Evolutionary conservation across 2,888 invertebrate genomes (phyloP), one percentile per base, ranked within the genome.

Genomic region (Candidula unifasciata): DNA sequence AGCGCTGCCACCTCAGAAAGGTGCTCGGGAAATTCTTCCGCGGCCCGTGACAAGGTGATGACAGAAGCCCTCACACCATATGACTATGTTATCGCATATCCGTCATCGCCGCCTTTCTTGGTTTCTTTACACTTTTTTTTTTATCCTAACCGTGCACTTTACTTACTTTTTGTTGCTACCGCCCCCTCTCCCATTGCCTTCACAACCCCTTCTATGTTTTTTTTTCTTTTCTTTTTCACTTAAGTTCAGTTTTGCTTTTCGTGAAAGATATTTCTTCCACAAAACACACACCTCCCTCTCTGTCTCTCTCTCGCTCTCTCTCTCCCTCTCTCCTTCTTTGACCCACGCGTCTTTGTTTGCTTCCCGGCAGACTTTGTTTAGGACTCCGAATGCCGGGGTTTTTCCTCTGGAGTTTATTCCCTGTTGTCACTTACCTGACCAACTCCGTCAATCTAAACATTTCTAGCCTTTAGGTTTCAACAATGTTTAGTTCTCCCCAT

Each of bases 1-100:
- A 69, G 35, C 5, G 16, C 69, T 13, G 21, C 18, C 16, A 18
- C 24, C 35, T 27, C 33, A 3, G 21, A 13, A 69, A 5, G 35
- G 69, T 69, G 69, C 37, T 69, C 69, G 35, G 35, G 69, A 18
- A 37, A 21, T 37, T 68, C 5, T n/a, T 52, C 76, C 30, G 33
- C 37, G 21, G 44, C 52, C 44, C 80, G n/a, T 80, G 80, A 80
- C 80, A 30, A 37, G 35, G 27, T n/a, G 71, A 54, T 80, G 80
- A 80, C 35, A 33, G 80, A 80, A 54, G 68, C 57, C 57, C 71
- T 71, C 71, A 69, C 80, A 35, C 71, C 57, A 33, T 69, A 54
- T 33, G 71, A 80, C 69, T 71, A 30, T 80, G 80, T 71, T 80
- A 80, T 71, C 33, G 80, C 57, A 16, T 57, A 35, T 80, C 80